Conservation (phyloP, 2,888 invertebrate genomes). For the Spialia ferax region DNA sequence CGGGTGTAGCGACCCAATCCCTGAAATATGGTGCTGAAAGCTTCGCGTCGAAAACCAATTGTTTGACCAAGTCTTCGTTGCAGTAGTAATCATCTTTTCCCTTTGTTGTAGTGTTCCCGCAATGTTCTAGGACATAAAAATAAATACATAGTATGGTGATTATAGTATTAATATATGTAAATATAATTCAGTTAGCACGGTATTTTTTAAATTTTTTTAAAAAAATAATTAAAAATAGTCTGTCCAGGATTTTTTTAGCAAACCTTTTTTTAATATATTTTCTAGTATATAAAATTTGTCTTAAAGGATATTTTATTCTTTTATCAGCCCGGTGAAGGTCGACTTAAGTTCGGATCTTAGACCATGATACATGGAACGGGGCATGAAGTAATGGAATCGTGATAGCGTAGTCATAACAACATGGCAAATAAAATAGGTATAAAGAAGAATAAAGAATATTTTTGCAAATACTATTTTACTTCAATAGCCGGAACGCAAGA, state of each 20-base stretch:
- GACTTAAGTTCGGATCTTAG: too few relatives aligned
- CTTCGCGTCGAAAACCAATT: conserved; percentile 95
- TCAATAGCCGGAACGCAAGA: too few relatives aligned
- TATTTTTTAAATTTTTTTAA: too few relatives aligned
- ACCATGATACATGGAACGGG: background rate
- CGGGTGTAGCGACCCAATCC: conserved; percentile 80
- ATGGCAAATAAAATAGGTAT: background rate
- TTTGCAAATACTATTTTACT: background rate
- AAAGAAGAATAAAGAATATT: background rate
- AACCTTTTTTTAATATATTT: too few relatives aligned
- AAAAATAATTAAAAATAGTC: too few relatives aligned
- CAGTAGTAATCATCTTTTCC: conserved; percentile 92
- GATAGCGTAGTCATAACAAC: background rate
- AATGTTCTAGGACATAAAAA: conserved; percentile 81
- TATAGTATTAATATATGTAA: too few relatives aligned
- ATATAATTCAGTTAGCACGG: too few relatives aligned
- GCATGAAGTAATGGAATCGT: background rate
- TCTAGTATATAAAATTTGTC: too few relatives aligned
- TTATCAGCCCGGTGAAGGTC: too few relatives aligned
- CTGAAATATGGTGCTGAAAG: conserved; percentile 87
- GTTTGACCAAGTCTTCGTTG: conserved; percentile 93
- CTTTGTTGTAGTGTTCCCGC: conserved; percentile 85
- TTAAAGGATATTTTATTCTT: too few relatives aligned
- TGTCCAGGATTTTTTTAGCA: too few relatives aligned
- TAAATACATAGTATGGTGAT: background rate